Evolutionary conservation across 2,797 vertebrate species (phyloP).

Genomic region (Okamejei kenojei): DNA sequence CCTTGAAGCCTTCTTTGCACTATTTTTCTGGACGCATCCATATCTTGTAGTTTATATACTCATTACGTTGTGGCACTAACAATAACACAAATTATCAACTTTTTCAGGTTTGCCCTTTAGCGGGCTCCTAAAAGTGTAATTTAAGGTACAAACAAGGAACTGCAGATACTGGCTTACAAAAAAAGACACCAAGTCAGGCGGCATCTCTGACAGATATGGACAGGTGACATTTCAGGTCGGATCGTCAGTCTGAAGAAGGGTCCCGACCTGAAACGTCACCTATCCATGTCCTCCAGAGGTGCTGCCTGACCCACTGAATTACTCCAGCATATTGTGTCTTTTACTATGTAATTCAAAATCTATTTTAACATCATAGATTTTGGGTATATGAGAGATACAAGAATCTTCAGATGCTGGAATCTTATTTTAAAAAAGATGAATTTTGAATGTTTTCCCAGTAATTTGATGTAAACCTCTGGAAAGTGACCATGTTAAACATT

Average conservation of each 20-base stretch:
- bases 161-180: too few species aligned
- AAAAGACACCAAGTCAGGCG: too few species aligned
- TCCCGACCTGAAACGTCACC: too few species aligned
- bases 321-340: not conserved
- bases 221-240: too few species aligned
- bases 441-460: not conserved
- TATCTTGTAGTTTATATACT: not conserved
- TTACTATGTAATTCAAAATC: not conserved
- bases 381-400: not conserved
- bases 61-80: not conserved
- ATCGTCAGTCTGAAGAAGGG: too few species aligned
- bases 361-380: not conserved
- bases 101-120: not conserved
- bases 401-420: too few species aligned
- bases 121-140: not conserved
- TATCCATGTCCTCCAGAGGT: too few species aligned
- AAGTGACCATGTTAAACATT: not conserved
- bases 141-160: too few species aligned
- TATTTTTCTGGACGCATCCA: not conserved
- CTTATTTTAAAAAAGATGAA: too few species aligned
- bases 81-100: not conserved
- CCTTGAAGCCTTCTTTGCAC: not conserved
- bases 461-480: too few species aligned
- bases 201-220: too few species aligned
- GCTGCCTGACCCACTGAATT: too few species aligned